phyloP scores from a whole-genome alignment of 64 coral and sea anemone species.

The Acropora tenuis region DNA sequence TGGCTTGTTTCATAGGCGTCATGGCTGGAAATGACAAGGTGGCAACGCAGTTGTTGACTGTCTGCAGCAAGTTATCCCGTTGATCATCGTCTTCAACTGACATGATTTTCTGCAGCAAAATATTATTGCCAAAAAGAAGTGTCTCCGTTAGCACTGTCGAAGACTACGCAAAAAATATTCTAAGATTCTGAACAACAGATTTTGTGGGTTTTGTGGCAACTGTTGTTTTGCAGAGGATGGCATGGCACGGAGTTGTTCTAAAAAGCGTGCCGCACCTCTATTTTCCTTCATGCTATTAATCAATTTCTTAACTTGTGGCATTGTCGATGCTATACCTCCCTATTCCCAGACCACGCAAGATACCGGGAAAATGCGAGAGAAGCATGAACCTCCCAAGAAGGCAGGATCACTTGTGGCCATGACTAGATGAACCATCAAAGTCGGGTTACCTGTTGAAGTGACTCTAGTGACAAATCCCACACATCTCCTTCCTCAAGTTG shows the following conservation, averaged over 20 bases:
- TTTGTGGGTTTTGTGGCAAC: too few relatives aligned
- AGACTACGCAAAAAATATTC: not conserved
- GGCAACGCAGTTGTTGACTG: slow-evolving; percentile 72
- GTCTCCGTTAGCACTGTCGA: not conserved
- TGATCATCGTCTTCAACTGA: slow-evolving; percentile 84
- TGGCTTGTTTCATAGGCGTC: slow-evolving; percentile 85
- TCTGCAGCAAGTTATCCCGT: slow-evolving; percentile 69
- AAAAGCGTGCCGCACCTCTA: too few relatives aligned
- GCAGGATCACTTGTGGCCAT: not conserved
- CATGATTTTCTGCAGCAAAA: slow-evolving; percentile 74
- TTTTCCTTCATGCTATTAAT: too few relatives aligned
- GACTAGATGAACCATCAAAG: not conserved
- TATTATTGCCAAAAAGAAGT: not conserved
- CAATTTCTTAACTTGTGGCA: too few relatives aligned
- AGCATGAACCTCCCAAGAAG: not conserved
- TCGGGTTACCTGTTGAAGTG: slow-evolving; percentile 75
- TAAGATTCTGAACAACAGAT: too few relatives aligned
- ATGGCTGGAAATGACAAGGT: slow-evolving; percentile 85
- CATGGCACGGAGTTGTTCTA: too few relatives aligned
- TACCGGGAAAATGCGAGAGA: not conserved
- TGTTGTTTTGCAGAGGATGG: too few relatives aligned
- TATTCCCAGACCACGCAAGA: not conserved
- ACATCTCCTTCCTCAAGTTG: slow-evolving; percentile 69
- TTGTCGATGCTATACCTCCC: too few relatives aligned
- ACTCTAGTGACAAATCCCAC: slow-evolving; percentile 83